phyloP scores from a whole-genome alignment of 2,797 vertebrate species.

The Labeo calbasu region DNA sequence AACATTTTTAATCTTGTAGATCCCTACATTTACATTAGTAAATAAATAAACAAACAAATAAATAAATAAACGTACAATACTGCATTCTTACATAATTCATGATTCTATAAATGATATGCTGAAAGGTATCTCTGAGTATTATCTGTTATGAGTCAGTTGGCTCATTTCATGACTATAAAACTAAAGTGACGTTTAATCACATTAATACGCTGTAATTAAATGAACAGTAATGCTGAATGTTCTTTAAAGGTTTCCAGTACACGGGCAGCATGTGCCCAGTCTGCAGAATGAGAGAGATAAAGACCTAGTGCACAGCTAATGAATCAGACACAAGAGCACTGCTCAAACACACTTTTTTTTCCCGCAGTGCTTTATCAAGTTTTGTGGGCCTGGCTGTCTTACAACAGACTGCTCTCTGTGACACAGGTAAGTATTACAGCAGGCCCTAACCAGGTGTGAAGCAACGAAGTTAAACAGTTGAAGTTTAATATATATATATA shows the following conservation, averaged over 20 bases:
- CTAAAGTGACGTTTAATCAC: constrained; percentile 14
- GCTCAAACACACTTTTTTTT: not conserved
- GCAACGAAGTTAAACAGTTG: not conserved
- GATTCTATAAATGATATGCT: not conserved
- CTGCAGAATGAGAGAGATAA: constrained; percentile 1
- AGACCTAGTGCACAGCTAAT: not conserved
- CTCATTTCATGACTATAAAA: constrained; percentile 12
- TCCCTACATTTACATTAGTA: not conserved
- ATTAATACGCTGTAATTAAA: constrained; percentile 22
- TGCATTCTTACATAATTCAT: not conserved
- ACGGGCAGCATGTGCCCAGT: not conserved
- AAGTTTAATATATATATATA: not conserved
- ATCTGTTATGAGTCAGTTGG: not conserved
- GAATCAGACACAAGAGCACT: constrained; percentile 1
- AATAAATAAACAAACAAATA: not conserved
- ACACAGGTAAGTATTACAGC: not conserved
- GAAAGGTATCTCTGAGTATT: not conserved
- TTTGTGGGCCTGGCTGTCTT: not conserved
- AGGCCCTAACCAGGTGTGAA: not conserved
- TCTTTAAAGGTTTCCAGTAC: constrained; percentile 1
- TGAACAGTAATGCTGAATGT: constrained; percentile 24
- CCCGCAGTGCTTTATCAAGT: not conserved
- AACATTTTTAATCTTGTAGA: not conserved
- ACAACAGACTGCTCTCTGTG: not conserved
- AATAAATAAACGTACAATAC: not conserved